These are phyloP conservation scores for Cyanistes caeruleus DNA, from an alignment of 2,113 vertebrate genomes.

Conservation along the genomic window DNA sequence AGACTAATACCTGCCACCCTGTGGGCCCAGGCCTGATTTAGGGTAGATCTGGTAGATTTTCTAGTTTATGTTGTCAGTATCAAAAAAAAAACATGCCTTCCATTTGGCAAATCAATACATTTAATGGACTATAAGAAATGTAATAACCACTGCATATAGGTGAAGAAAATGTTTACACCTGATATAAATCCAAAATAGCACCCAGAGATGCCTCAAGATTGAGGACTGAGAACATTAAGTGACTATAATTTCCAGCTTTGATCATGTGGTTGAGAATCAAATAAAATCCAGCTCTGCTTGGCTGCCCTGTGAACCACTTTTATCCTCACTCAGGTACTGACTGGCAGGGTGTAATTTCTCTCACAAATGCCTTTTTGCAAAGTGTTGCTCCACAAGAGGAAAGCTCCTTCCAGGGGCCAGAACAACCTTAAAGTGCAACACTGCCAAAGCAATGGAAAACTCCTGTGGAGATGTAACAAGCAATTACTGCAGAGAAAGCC, in stretches of 20 bases:
- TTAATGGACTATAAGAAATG: background rate
- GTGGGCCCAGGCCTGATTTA: background rate
- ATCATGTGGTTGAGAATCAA: background rate
- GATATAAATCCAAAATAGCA: background rate
- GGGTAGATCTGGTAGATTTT: background rate
- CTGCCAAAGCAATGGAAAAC: background rate
- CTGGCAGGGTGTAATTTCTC: background rate
- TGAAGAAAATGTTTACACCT: background rate
- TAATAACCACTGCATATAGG: rapidly evolving
- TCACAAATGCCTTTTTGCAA: background rate
- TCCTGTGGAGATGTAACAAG: background rate
- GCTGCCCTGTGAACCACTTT: background rate
- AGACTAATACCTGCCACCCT: background rate
- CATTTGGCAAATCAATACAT: background rate
- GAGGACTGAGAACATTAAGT: background rate
- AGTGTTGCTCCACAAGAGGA: background rate
- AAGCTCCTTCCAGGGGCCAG: background rate
- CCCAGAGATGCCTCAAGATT: background rate
- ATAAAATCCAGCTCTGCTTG: background rate
- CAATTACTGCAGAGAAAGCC: background rate
- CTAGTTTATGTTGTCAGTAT: background rate
- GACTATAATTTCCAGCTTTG: background rate
- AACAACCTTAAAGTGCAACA: background rate
- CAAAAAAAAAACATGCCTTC: background rate
- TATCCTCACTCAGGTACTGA: background rate